Base-by-base conservation (phyloP, 2,113 vertebrate genomes). In the Cairina moschata region DNA sequence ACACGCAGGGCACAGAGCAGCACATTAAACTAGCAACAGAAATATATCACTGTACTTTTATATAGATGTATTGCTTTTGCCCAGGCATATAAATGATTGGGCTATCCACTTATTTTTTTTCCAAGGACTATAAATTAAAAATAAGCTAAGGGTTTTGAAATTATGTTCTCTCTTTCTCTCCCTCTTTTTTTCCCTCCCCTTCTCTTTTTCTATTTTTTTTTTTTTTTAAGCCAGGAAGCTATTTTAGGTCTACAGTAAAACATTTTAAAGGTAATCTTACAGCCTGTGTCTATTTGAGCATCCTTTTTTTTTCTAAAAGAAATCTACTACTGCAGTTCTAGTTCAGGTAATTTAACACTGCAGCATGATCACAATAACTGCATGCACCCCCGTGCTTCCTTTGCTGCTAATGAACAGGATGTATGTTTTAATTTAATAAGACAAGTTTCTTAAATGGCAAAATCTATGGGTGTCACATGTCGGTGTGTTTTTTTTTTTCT, bases 31-130 rank as follows among this genome's bases (percentile, higher is more conserved):
- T 96, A 98, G 98, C 97, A 98, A 98, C 98, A 97, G 98, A 98
- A 98, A 98, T 98, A 98, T 97, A 98, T 98, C 98, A 98, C 98
- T 98, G 97, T 96, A 97, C 98, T 98, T 98, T 98, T 98, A 98
- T 98, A 98, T 98, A 98, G 98, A 98, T 98, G 98, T 98, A 98
- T 98, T 97, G 98, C 98, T 98, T 98, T 98, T 97, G 97, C 98
- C 97, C 96, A 95, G 97, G 98, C 98, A 98, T 98, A 98, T 98
- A 98, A 98, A 98, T 98, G 98, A 98, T 98, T 98, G 97, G 98
- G 98, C 98, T 97, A 98, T 97, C 97, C 98, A 98, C 98, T 98
- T 98, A 98, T 97, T 98, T 97, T 98, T 97, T 97, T 94, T 82
- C 94, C 98, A 98, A 97, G 97, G 96, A 96, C 98, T 97, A 98